Percentiles rank a stretch among this genome's conserved stretches.
Conservation (phyloP, 2,888 invertebrate genomes). For the Drosophila atripex region DNA sequence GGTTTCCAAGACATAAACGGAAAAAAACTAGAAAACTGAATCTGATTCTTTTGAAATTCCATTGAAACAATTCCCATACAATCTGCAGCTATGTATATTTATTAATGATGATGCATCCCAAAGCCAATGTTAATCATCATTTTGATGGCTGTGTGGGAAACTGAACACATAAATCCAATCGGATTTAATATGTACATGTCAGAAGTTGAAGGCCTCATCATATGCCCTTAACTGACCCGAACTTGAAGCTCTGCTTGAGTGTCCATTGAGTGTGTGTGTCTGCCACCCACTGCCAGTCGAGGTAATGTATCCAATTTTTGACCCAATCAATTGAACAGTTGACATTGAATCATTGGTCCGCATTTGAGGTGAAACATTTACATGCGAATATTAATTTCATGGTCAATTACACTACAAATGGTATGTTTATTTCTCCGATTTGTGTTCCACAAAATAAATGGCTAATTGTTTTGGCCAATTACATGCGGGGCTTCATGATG, state of each 20-base stretch:
- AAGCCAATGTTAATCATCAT: conserved; percentile 26
- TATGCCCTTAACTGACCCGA: conserved; percentile 27
- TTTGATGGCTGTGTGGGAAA: conserved; percentile 28
- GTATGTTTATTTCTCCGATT: conserved; percentile 40
- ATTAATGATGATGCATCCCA: conserved; percentile 21
- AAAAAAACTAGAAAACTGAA: background rate
- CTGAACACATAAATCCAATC: conserved; percentile 26
- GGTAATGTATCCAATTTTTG: conserved; percentile 37
- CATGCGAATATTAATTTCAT: conserved; percentile 43
- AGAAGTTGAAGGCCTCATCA: conserved; percentile 29
- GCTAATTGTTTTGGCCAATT: conserved; percentile 57
- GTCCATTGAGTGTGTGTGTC: background rate
- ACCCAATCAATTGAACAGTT: conserved; percentile 47
- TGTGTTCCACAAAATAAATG: conserved; percentile 49
- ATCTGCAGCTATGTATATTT: conserved; percentile 8
- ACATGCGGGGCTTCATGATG: conserved; percentile 40
- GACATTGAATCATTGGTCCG: conserved; percentile 43
- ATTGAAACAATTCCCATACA: conserved; percentile 20
- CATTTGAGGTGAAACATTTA: conserved; percentile 26
- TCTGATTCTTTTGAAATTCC: conserved; percentile 22
- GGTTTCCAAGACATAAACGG: background rate
- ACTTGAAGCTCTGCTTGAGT: conserved; percentile 12
- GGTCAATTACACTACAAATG: conserved; percentile 41
- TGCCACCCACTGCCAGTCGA: conserved; percentile 36
- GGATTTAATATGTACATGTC: conserved; percentile 37